Base-by-base conservation (phyloP, 2,888 invertebrate genomes). In the Caenorhabditis angaria region DNA sequence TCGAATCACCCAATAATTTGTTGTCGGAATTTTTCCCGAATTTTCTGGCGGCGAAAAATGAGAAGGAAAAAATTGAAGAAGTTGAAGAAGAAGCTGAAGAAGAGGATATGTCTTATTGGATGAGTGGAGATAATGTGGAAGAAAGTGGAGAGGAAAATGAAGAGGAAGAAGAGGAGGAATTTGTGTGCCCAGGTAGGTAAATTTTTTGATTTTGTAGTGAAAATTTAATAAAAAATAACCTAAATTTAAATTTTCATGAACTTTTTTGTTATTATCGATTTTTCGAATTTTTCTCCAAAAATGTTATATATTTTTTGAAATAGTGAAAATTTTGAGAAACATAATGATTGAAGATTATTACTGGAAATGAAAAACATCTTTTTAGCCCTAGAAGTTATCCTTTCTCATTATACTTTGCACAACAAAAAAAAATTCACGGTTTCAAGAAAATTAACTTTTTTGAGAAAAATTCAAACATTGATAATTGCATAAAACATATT, bases 21-120 rank as follows among this genome's bases (percentile, higher is more conserved):
- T 27, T 54, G 18, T 54, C 27, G 2, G 70, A 70, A 32, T 70
- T 70, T 51, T 70, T 70, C 22, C 70, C 70, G 0, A 27, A 59
- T n/a, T n/a, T 18, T 14, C 14, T 12, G 10, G 5, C 5, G 14
- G 12, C 27, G 10, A 5, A 27, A 8, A 27, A 27, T 12, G 5
- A 8, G 2, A 10, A 4, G 18, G 14, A 5, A 24, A 27, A 27
- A 41, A 41, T 20, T 6, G 55, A n/a, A 20, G 20, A 56, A 20
- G 32, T 20, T 6, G n/a, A 32, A 18, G 55, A 56, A 56, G 55
- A 50, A 27, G n/a, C n/a, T n/a, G 71, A 71, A 51, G 66, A 66
- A 18, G 56, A 47, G 0, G 71, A 71, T 20, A 25, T 70, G 29
- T 18, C 50, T 14, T 25, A 18, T 35, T 35, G 66, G 18, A 25